phyloP scores from a whole-genome alignment of 2,113 vertebrate genomes.

The Actinemys pallida region DNA sequence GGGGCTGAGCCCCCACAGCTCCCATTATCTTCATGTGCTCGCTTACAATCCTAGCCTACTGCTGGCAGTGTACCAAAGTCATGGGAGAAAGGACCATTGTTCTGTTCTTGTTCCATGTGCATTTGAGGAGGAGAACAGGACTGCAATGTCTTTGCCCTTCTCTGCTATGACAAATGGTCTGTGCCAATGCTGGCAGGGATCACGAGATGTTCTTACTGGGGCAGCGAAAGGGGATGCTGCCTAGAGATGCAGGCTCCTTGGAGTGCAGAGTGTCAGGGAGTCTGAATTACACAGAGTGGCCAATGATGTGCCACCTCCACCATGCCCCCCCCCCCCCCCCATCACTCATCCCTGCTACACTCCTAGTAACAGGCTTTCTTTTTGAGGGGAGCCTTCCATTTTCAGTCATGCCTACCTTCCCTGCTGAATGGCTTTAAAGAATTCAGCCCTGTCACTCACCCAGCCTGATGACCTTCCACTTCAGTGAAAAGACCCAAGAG shows the following conservation, averaged over 20 bases:
- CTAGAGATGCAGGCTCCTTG: neutral
- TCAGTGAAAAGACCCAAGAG: neutral
- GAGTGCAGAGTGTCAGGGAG: neutral
- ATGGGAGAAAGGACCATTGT: conserved; percentile 34
- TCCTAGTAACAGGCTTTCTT: neutral
- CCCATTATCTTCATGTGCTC: neutral
- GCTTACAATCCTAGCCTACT: neutral
- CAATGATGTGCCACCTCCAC: neutral
- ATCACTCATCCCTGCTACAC: neutral
- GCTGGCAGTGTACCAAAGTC: conserved; percentile 3
- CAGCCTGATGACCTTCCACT: rapidly evolving
- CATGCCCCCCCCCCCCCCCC: neutral
- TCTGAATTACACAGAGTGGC: rapidly evolving
- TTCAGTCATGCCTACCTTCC: neutral
- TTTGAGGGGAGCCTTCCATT: neutral
- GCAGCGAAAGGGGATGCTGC: neutral
- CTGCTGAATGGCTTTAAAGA: neutral
- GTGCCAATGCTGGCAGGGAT: neutral
- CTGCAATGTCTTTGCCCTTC: neutral
- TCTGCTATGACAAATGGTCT: neutral
- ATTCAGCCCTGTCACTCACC: neutral
- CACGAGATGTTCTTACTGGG: neutral
- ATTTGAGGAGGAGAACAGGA: neutral
- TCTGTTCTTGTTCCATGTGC: neutral
- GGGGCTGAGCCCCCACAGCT: rapidly evolving